phyloP scores from a whole-genome alignment of 1,140 invertebrate species.

The Caerostris extrusa region DNA sequence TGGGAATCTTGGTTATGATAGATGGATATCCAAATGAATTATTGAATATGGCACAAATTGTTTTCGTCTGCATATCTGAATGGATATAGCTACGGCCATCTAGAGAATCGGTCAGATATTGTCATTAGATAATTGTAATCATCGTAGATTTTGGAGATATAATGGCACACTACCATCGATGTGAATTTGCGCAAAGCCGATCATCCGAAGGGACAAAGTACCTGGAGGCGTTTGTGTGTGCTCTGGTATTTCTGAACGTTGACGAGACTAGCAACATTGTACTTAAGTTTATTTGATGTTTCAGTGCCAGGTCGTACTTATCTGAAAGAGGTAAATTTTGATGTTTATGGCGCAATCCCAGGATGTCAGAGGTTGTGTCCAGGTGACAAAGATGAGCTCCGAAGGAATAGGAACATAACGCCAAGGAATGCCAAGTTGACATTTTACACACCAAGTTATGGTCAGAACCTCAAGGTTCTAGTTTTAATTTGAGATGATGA shows the following conservation, averaged over 20 bases:
- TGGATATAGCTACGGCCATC: slow-evolving; percentile 81
- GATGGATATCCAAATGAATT: slow-evolving; percentile 79
- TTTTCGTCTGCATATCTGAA: slow-evolving; percentile 80
- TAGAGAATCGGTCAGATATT: slow-evolving; percentile 42
- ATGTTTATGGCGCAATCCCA: not conserved
- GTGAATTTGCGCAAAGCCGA: not conserved
- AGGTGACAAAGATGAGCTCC: not conserved
- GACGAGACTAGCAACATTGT: not conserved
- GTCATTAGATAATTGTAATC: not conserved
- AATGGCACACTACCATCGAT: not conserved
- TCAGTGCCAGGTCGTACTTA: not conserved
- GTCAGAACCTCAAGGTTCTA: not conserved
- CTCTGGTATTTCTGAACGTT: not conserved
- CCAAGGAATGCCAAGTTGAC: not conserved
- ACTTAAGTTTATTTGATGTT: not conserved
- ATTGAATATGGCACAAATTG: slow-evolving; percentile 81
- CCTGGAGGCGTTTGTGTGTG: not conserved
- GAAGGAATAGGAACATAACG: no score
- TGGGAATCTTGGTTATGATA: slow-evolving; percentile 81
- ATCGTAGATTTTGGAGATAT: not conserved
- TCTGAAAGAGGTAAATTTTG: not conserved
- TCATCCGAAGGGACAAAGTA: not conserved
- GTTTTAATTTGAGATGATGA: not conserved
- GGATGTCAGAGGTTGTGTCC: not conserved
- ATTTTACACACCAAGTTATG: not conserved